phyloP scores from a whole-genome alignment of 2,113 vertebrate genomes.

The Propithecus coquereli region DNA sequence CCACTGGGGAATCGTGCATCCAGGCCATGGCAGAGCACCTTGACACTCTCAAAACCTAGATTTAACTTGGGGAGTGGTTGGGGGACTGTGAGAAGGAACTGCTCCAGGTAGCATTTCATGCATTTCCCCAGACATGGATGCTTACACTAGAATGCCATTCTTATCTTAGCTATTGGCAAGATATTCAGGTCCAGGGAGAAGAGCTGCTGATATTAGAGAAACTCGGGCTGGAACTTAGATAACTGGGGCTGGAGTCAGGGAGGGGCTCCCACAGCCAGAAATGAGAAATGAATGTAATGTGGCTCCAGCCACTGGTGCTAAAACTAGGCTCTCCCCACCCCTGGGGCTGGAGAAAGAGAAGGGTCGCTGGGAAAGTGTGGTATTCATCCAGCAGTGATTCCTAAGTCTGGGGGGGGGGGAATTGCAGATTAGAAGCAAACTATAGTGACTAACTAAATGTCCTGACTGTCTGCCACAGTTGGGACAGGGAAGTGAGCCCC shows the following conservation, averaged over 20 bases:
- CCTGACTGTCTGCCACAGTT: neutral
- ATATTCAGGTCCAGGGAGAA: neutral
- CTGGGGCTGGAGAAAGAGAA: neutral
- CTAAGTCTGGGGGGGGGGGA: neutral
- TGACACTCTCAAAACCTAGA: too few relatives aligned
- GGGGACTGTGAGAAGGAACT: too few relatives aligned
- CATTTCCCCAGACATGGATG: neutral
- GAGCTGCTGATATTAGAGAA: neutral
- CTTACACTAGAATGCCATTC: neutral
- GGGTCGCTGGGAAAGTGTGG: neutral
- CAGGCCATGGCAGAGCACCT: too few relatives aligned
- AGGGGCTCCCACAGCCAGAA: neutral
- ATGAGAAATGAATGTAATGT: neutral
- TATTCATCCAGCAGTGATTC: neutral
- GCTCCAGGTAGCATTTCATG: neutral
- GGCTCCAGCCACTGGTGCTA: neutral
- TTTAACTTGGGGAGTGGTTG: too few relatives aligned
- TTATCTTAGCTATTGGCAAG: neutral
- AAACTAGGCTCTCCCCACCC: neutral
- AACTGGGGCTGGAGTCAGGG: neutral
- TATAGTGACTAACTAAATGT: neutral
- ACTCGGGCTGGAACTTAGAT: neutral
- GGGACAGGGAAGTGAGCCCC: neutral
- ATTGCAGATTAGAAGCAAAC: neutral
- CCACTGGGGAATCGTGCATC: too few relatives aligned